Percentiles rank a stretch among this genome's conserved stretches.
phyloP scores from a whole-genome alignment of 2,113 vertebrate genomes.

The Todiramphus chloris region DNA sequence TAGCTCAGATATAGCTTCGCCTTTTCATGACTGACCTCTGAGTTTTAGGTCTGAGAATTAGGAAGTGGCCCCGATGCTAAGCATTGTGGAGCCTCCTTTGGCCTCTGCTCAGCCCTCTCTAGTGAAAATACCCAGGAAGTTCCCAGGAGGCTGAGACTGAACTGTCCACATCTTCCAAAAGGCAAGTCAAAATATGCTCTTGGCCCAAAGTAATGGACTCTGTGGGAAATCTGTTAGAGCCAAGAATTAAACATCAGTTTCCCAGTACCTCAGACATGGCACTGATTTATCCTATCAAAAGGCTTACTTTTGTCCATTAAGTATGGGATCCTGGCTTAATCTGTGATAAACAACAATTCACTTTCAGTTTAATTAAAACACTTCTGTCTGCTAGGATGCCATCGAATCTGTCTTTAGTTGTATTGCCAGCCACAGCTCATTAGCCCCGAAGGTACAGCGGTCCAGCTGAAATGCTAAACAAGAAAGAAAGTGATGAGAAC shows the following conservation, averaged over 20 bases:
- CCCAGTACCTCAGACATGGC: not conserved
- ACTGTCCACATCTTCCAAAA: not conserved
- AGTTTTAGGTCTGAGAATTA: not conserved
- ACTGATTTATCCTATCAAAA: conserved; percentile 3
- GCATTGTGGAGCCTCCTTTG: not conserved
- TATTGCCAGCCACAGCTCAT: conserved; percentile 6
- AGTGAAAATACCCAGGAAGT: not conserved
- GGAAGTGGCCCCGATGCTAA: not conserved
- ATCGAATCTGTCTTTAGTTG: conserved; percentile 14
- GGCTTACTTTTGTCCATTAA: not conserved
- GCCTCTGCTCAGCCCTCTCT: not conserved
- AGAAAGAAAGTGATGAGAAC: not conserved
- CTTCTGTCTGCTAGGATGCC: not conserved
- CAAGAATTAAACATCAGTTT: conserved; percentile 10
- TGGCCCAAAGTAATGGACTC: not conserved
- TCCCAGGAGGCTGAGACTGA: not conserved
- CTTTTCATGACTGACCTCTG: not conserved
- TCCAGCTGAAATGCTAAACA: conserved; percentile 12
- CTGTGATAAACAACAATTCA: not conserved
- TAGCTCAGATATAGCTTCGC: not conserved
- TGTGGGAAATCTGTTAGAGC: not conserved
- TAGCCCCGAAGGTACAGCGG: not conserved
- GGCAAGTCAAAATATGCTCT: not conserved
- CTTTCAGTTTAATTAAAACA: conserved; percentile 42
- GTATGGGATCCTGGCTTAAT: not conserved